These are phyloP conservation scores for Procavia capensis DNA, from an alignment of 2,113 vertebrate genomes.

Conservation along the genomic window DNA sequence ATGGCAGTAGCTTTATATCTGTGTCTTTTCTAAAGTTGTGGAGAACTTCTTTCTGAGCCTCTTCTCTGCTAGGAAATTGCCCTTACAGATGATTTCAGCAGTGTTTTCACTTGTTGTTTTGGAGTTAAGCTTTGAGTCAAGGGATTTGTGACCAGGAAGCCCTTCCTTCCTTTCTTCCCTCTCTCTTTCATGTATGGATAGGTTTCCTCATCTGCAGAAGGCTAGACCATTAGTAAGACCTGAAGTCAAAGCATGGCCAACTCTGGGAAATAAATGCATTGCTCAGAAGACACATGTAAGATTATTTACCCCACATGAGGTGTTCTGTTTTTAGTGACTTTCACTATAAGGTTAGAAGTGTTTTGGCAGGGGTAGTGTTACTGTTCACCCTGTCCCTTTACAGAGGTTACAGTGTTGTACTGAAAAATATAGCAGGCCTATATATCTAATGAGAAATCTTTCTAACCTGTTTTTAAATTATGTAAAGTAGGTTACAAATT, in stretches of 20 bases:
- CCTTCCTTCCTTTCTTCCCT: background rate
- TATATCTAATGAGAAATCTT: slow-evolving; percentile 11
- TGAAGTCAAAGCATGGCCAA: background rate
- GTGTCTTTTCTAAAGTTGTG: background rate
- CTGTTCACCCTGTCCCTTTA: background rate
- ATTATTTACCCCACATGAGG: background rate
- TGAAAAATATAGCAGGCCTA: background rate
- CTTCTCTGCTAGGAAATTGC: slow-evolving; percentile 37
- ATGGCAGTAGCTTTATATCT: too few relatives aligned
- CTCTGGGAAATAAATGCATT: background rate
- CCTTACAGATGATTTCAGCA: background rate
- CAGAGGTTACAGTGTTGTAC: background rate
- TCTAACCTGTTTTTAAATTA: slow-evolving; percentile 43
- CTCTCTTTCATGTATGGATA: background rate
- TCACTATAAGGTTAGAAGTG: background rate
- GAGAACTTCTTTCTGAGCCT: background rate
- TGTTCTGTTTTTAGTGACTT: background rate
- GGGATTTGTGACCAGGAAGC: background rate
- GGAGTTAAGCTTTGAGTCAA: slow-evolving; percentile 17
- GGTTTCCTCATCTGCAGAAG: background rate
- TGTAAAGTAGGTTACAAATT: slow-evolving; percentile 34
- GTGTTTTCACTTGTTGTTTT: slow-evolving; percentile 33
- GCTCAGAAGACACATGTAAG: background rate
- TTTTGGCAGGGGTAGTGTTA: background rate
- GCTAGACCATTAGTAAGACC: background rate